Evolutionary conservation across 2,888 invertebrate species (phyloP).

Genomic region (Tipula confusa): DNA sequence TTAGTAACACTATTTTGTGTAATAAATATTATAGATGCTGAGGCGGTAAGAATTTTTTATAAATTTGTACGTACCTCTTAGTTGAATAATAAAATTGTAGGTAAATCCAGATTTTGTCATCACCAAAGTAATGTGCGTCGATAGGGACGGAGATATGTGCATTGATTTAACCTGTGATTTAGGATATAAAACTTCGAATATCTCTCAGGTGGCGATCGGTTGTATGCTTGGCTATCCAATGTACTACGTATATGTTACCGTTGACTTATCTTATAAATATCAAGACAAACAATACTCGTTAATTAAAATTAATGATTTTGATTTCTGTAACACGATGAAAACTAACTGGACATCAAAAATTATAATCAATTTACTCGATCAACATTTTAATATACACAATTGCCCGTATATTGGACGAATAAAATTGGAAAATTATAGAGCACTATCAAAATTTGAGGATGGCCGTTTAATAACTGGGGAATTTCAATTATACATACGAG

Average conservation of each 20-base stretch:
- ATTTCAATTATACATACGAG: slow-evolving; percentile 7
- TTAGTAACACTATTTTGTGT: neutral
- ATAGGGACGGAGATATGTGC: neutral
- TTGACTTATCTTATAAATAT: neutral
- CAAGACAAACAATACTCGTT: neutral
- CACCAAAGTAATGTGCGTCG: neutral
- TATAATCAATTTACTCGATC: neutral
- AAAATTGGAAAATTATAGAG: neutral
- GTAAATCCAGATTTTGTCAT: neutral
- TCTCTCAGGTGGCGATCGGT: neutral
- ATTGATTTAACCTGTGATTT: neutral
- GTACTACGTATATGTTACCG: neutral
- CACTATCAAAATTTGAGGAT: neutral
- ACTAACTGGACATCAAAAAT: neutral
- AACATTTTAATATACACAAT: slow-evolving; percentile 13
- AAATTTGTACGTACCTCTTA: neutral
- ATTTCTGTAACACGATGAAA: neutral
- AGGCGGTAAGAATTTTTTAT: neutral
- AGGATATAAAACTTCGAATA: neutral
- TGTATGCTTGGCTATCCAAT: neutral
- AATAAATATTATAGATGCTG: neutral
- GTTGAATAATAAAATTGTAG: neutral
- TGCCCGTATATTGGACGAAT: neutral
- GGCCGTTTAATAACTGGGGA: neutral
- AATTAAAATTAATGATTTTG: neutral